These are phyloP conservation scores for Uria lomvia DNA, from an alignment of 2,113 vertebrate genomes.

Conservation along the genomic window DNA sequence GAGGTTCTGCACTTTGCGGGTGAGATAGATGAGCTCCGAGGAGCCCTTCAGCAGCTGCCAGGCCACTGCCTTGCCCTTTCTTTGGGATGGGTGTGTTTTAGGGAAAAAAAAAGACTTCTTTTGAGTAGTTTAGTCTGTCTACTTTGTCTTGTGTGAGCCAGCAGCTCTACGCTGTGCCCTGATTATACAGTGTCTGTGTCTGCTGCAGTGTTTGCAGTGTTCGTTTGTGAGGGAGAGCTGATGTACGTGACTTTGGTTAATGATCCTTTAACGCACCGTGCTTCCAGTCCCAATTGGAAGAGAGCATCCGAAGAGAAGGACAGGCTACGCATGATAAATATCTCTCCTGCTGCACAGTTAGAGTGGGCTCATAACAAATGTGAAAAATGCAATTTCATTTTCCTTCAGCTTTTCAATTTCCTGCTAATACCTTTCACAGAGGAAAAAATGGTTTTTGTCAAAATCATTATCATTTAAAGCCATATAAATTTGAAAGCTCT, in stretches of 20 bases:
- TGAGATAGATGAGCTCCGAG: neutral
- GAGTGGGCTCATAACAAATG: neutral
- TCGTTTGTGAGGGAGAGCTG: neutral
- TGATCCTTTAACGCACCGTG: neutral
- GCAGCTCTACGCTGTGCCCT: neutral
- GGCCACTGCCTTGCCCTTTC: neutral
- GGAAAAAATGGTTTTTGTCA: neutral
- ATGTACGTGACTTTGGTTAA: neutral
- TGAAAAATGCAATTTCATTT: neutral
- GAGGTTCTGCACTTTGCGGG: neutral
- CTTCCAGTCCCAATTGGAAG: neutral
- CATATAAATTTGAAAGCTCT: neutral
- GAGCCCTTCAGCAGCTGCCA: neutral
- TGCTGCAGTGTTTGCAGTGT: neutral
- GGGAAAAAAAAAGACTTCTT: neutral
- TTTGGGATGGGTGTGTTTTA: neutral
- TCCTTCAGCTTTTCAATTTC: constrained; percentile 7
- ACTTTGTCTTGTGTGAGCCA: neutral
- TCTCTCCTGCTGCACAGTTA: neutral
- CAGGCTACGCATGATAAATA: neutral
- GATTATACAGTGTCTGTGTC: neutral
- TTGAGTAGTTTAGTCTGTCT: neutral
- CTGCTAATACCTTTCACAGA: neutral
- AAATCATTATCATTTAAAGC: neutral
- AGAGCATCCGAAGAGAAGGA: neutral